These are phyloP conservation scores for Zaprionus vittiger DNA, from an alignment of 1,140 invertebrate species.

Conservation along the genomic window DNA sequence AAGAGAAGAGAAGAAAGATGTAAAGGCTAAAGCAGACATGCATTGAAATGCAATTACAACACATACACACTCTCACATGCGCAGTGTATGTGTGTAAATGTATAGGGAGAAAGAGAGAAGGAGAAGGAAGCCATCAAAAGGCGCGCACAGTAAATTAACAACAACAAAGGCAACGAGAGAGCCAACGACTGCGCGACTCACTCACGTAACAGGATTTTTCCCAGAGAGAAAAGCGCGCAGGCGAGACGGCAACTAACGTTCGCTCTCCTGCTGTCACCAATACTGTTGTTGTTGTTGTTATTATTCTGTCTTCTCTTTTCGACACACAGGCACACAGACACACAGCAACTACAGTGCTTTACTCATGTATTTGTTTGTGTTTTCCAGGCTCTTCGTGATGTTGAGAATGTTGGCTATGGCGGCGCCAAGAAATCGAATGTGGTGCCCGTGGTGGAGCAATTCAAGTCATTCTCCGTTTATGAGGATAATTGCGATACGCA, in stretches of 20 bases:
- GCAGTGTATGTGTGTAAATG: not conserved
- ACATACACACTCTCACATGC: conserved; percentile 43
- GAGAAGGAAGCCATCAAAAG: conserved; percentile 61
- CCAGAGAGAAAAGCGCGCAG: conserved; percentile 26
- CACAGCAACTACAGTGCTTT: conserved; percentile 13
- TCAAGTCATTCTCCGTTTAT: conserved; percentile 90
- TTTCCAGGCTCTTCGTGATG: conserved; percentile 63
- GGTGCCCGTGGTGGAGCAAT: conserved; percentile 86
- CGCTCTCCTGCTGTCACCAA: conserved; percentile 29
- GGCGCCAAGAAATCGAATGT: conserved; percentile 68
- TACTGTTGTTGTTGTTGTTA: conserved; percentile 10
- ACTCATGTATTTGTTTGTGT: conserved; percentile 15
- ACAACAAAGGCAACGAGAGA: conserved; percentile 28
- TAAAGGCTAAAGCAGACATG: conserved; percentile 32
- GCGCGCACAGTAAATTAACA: conserved; percentile 59
- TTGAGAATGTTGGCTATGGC: conserved; percentile 56
- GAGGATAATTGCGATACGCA: conserved; percentile 86
- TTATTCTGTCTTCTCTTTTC: conserved; percentile 15
- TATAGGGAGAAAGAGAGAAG: conserved; percentile 8
- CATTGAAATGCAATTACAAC: conserved; percentile 62
- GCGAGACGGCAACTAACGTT: conserved; percentile 14
- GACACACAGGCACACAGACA: conserved; percentile 13
- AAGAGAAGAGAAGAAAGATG: not conserved
- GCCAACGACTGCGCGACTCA: conserved; percentile 23
- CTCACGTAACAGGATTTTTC: conserved; percentile 68